phyloP scores from a whole-genome alignment of 1,140 invertebrate species.

The Papilio polytes region DNA sequence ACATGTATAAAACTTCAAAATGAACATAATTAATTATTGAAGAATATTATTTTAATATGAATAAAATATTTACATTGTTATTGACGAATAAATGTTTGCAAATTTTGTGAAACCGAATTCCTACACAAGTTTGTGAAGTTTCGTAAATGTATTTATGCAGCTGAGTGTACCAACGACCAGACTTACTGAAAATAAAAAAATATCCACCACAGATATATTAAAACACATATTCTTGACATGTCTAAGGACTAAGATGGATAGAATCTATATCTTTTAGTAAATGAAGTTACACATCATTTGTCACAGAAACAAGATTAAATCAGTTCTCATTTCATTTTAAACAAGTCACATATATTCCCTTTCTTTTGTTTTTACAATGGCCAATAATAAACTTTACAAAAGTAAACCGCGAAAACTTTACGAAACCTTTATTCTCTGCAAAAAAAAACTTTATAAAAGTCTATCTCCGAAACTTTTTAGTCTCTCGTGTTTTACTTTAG shows the following conservation, averaged over 20 bases:
- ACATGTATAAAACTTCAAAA: too few species aligned
- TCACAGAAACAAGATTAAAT: not conserved
- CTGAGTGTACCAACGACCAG: too few species aligned
- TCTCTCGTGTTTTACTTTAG: not conserved
- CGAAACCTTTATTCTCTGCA: not conserved
- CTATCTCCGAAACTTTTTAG: not conserved
- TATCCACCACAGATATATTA: not conserved
- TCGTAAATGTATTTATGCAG: too few species aligned
- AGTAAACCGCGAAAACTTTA: conserved; percentile 25
- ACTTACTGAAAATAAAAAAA: not conserved
- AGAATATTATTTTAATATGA: too few species aligned
- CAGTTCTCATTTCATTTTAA: not conserved
- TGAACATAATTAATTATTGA: too few species aligned
- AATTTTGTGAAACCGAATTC: too few species aligned
- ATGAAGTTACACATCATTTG: not conserved
- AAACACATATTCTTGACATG: not conserved
- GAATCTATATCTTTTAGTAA: not conserved
- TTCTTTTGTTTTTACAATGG: not conserved
- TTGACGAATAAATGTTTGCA: too few species aligned
- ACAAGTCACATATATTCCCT: not conserved
- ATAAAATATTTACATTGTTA: too few species aligned
- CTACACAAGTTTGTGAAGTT: too few species aligned
- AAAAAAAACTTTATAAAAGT: conserved; percentile 1
- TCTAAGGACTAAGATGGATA: not conserved
- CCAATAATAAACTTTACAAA: conserved; percentile 3